Percentiles rank a stretch among this genome's conserved stretches.
phyloP scores from a whole-genome alignment of 1,140 invertebrate species.

The Ridgeia piscesae region DNA sequence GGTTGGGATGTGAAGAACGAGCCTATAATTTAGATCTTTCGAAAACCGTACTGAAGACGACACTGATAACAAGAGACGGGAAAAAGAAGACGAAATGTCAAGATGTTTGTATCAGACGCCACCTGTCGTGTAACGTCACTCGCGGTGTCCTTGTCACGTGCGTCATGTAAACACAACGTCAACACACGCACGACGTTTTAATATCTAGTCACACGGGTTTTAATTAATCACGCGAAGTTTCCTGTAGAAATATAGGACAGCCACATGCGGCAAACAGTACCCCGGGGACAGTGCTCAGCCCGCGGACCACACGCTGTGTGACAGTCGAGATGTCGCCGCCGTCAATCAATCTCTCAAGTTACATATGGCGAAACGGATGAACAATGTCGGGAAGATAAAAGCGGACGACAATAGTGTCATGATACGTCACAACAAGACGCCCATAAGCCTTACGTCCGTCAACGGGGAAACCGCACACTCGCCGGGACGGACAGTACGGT shows the following conservation, averaged over 20 bases:
- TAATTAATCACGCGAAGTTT: neutral
- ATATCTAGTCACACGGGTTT: neutral
- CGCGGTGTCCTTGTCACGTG: neutral
- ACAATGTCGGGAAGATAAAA: neutral
- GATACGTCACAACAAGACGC: neutral
- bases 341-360: neutral
- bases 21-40: no score
- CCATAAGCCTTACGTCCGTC: neutral
- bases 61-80: no score
- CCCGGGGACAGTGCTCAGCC: neutral
- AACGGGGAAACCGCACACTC: neutral
- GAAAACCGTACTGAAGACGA: no score
- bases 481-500: neutral
- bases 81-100: no score
- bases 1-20: no score
- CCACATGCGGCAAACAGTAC: neutral
- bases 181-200: neutral
- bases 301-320: neutral
- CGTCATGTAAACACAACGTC: neutral
- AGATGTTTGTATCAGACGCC: no score
- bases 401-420: neutral
- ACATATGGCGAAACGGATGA: neutral
- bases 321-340: neutral
- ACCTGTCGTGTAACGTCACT: neutral
- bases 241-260: neutral